Conservation (phyloP, 2,888 invertebrate species). For the Scrobipalpa atriplicella region DNA sequence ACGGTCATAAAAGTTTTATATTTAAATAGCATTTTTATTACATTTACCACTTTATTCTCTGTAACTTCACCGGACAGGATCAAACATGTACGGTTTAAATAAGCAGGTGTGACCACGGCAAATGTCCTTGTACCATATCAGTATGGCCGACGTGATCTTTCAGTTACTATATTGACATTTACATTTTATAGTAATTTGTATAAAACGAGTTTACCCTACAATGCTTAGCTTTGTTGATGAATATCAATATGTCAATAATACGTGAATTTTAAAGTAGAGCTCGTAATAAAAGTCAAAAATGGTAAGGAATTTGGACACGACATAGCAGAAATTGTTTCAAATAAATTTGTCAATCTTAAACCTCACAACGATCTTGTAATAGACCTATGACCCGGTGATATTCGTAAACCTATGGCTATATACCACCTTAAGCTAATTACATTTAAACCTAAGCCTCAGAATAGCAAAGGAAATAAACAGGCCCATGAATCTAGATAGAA, state of each 20-base stretch:
- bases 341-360: too few species aligned
- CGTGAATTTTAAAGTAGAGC: too few species aligned
- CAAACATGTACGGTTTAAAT: conserved; percentile 13
- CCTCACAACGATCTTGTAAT: too few species aligned
- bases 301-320: too few species aligned
- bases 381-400: not conserved
- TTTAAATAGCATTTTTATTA: not conserved
- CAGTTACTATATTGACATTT: conserved; percentile 8
- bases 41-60: not conserved
- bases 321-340: too few species aligned
- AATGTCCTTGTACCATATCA: conserved; percentile 12
- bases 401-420: not conserved
- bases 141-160: conserved; percentile 7
- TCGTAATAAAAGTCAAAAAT: too few species aligned
- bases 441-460: conserved; percentile 5
- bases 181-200: not conserved
- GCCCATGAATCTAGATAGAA: conserved; percentile 14
- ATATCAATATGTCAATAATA: not conserved
- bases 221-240: not conserved
- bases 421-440: not conserved
- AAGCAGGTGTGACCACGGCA: conserved; percentile 20
- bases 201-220: not conserved
- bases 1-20: too few species aligned
- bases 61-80: conserved; percentile 9
- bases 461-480: conserved; percentile 1